phyloP scores from a whole-genome alignment of 1,140 invertebrate species.

The Hylyphantes graminicola region DNA sequence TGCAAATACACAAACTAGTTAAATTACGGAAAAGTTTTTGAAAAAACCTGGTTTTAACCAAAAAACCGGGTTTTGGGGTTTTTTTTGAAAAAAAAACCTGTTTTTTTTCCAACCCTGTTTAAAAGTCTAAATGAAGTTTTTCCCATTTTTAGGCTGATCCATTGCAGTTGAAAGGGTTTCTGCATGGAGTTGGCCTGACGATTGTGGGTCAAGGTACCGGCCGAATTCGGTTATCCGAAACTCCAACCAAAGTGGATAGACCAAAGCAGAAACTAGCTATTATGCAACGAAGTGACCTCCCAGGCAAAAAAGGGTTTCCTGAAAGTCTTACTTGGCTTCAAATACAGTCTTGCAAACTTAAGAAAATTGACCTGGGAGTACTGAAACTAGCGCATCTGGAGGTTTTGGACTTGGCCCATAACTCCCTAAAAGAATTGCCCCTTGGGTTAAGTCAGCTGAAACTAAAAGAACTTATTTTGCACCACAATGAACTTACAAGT shows the following conservation, averaged over 20 bases:
- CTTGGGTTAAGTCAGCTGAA: neutral
- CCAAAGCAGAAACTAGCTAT: slow-evolving; percentile 43
- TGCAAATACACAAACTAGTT: too few species aligned
- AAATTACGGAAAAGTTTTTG: too few species aligned
- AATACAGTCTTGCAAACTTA: slow-evolving; percentile 14
- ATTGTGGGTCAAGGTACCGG: slow-evolving; percentile 39
- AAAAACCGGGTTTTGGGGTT: too few species aligned
- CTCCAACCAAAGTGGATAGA: slow-evolving; percentile 49
- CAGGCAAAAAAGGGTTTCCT: slow-evolving; percentile 30
- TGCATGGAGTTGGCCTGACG: slow-evolving; percentile 47
- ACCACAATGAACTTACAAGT: slow-evolving; percentile 49
- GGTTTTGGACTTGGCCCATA: slow-evolving; percentile 45
- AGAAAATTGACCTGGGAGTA: slow-evolving; percentile 37
- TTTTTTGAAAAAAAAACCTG: too few species aligned
- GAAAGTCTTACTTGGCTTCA: slow-evolving; percentile 41
- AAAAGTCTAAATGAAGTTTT: neutral
- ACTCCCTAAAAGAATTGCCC: slow-evolving; percentile 46
- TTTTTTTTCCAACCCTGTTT: too few species aligned
- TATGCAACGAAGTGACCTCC: slow-evolving; percentile 32
- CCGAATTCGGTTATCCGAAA: slow-evolving; percentile 30
- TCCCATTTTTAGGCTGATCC: slow-evolving; percentile 47
- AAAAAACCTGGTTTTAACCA: too few species aligned
- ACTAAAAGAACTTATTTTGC: slow-evolving; percentile 34
- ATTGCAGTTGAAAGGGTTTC: slow-evolving; percentile 48
- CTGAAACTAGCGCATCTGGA: slow-evolving; percentile 31